Conservation (phyloP, 2,113 vertebrate genomes). For the Neodon shergylaensis region DNA sequence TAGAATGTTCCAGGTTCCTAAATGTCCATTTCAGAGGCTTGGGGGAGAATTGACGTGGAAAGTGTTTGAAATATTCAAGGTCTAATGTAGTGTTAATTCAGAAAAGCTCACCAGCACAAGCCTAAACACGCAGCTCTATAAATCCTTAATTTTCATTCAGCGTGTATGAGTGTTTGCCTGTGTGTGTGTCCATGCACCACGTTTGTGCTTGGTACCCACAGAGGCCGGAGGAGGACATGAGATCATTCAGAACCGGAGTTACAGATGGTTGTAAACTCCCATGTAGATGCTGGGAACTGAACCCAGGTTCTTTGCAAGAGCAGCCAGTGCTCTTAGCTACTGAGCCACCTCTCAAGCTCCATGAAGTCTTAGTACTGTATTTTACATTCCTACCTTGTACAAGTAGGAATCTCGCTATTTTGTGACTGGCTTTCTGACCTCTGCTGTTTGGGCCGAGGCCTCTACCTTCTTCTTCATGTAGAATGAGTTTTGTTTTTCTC, state of each 20-base stretch:
- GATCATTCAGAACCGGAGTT: background rate
- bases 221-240: background rate
- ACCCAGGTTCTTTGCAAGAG: background rate
- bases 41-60: background rate
- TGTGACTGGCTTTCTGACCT: background rate
- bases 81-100: background rate
- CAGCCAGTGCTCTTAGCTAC: background rate
- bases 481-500: background rate
- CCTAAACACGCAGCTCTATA: background rate
- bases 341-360: background rate
- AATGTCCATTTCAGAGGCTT: background rate
- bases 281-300: too few relatives aligned
- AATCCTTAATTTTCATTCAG: background rate
- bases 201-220: background rate
- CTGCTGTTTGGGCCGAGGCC: background rate
- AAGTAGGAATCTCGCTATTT: background rate
- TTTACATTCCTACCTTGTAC: background rate
- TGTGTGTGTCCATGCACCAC: background rate
- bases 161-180: background rate
- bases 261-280: background rate
- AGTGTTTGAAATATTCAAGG: background rate
- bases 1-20: background rate
- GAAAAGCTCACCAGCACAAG: background rate
- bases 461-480: background rate
- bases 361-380: background rate